phyloP scores from a whole-genome alignment of 1,140 invertebrate species.

The Sinella curviseta region DNA sequence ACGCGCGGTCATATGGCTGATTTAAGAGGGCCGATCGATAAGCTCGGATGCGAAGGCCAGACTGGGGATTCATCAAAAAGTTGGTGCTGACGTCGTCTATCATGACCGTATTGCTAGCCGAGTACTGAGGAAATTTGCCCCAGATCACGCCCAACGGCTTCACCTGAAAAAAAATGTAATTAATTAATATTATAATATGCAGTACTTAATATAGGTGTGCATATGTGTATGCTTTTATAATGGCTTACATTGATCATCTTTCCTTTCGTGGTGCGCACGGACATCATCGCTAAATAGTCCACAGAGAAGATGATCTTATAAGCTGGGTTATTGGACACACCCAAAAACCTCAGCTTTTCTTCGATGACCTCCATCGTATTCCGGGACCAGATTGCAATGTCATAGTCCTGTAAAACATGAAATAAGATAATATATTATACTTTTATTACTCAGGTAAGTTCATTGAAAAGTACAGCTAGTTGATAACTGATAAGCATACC shows the following conservation, averaged over 20 bases:
- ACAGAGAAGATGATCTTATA: constrained; percentile 94
- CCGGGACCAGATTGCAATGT: constrained; percentile 90
- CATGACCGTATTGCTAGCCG: constrained; percentile 93
- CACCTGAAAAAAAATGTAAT: constrained; percentile 67
- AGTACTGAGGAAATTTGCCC: constrained; percentile 89
- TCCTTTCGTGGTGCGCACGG: constrained; percentile 84
- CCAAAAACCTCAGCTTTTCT: constrained; percentile 92
- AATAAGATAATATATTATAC: constrained; percentile 9
- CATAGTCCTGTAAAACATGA: constrained; percentile 67
- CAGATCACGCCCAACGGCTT: constrained; percentile 96
- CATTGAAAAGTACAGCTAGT: background rate
- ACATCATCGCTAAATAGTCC: constrained; percentile 91
- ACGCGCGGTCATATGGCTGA: constrained; percentile 77
- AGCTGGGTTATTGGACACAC: constrained; percentile 74
- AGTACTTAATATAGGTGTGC: too few relatives aligned
- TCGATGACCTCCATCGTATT: constrained; percentile 98
- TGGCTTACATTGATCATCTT: too few relatives aligned
- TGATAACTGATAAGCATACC: constrained; percentile 55
- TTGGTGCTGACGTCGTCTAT: constrained; percentile 96
- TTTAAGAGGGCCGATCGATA: constrained; percentile 89
- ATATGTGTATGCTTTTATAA: too few relatives aligned
- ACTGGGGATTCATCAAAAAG: constrained; percentile 97
- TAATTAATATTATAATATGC: background rate
- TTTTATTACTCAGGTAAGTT: background rate
- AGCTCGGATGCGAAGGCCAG: constrained; percentile 83